Evolutionary conservation across 2,797 vertebrate species (phyloP), one percentile per base, ranked within the genome.

Genomic region (Podarcis lilfordi): DNA sequence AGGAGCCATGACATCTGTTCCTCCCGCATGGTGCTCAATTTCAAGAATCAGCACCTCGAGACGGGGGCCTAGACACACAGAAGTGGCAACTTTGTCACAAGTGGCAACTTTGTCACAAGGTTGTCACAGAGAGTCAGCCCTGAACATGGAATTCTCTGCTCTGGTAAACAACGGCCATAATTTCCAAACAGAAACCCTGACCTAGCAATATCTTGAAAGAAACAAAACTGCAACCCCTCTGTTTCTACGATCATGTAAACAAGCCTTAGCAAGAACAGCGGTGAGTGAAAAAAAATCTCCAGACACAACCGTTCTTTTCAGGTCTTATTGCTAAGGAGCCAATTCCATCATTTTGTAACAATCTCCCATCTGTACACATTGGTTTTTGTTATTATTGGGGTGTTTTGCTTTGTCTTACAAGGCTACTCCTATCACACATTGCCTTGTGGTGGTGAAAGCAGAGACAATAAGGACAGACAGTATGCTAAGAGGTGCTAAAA

Each of bases 361-460:
- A 40, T 85, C 35, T 29, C 59, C 45, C 37, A 66, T 25, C 68
- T 85, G 37, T n/a, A 40, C 27, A 35, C 45, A 76, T 76, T 29
- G 35, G 9, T 74, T 81, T 72, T 25, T 85, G 71, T 80, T 55
- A 75, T 66, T 80, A 50, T 15, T 35, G 32, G 35, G 25, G 27
- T 15, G 9, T 40, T 13, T 45, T 80, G n/a, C 27, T 37, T 23
- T 59, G n/a, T 75, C 66, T 50, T 35, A 64, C 19, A 86, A 68
- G 35, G 29, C 59, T 32, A 69, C 43, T 80, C 37, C 55, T 80
- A 81, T 81, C 40, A 80, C 40, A 75, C 50, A 88, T 61, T 86
- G 88, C 68, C 27, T 68, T 81, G 79, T 43, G 81, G 45, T 32
- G 45, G 82, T 35, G 23, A 89, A 80, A 85, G n/a, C 55, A 85